These are phyloP conservation scores for Benitochromis conjunctus DNA, from an alignment of 2,113 vertebrate species.

Conservation along the genomic window DNA sequence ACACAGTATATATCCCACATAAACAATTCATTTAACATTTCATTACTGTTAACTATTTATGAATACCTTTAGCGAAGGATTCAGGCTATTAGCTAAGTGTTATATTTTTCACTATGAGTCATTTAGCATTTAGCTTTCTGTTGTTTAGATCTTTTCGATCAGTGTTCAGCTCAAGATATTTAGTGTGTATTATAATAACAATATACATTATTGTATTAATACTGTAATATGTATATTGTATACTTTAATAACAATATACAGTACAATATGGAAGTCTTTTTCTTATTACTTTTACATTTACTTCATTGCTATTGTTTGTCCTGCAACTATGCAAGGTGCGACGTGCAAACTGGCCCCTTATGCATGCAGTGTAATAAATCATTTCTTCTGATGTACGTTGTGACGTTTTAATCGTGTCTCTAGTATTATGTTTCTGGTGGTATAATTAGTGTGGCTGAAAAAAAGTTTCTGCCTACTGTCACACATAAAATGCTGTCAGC, in stretches of 20 bases:
- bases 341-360: background rate
- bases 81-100: background rate
- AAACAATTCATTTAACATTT: background rate
- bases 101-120: background rate
- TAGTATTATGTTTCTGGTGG: background rate
- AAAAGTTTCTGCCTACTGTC: background rate
- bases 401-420: slow-evolving; percentile 29
- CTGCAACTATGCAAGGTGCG: background rate
- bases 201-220: background rate
- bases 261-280: background rate
- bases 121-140: background rate
- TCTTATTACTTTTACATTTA: background rate
- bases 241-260: background rate
- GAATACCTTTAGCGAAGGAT: background rate
- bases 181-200: background rate
- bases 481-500: background rate
- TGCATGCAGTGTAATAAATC: slow-evolving; percentile 1
- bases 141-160: background rate
- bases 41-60: background rate
- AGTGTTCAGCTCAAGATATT: background rate
- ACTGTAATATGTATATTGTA: background rate
- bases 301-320: background rate
- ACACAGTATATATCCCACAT: background rate
- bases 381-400: slow-evolving; percentile 8
- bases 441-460: background rate